Evolutionary conservation across 2,797 vertebrate genomes (phyloP).

Genomic region (Phalanger gymnotis): DNA sequence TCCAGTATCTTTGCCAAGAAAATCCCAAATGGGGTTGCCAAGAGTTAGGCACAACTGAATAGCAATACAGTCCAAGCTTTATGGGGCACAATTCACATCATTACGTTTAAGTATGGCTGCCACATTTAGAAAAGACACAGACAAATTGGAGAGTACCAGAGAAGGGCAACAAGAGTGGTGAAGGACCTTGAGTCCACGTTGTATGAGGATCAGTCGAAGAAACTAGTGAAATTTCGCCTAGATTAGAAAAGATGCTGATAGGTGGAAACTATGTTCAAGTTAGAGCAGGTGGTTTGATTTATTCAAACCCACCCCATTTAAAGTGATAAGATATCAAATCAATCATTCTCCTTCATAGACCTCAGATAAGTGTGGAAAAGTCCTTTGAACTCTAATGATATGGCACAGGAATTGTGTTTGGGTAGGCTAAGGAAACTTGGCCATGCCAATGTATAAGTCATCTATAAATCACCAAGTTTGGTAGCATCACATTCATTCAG

Average conservation of each 20-base stretch:
- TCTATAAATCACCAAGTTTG: not conserved
- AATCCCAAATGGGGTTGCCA: not conserved
- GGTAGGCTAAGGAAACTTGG: not conserved
- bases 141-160: not conserved
- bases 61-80: not conserved
- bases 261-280: not conserved
- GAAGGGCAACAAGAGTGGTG: not conserved
- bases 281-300: not conserved
- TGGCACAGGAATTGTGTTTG: not conserved
- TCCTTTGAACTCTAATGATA: not conserved
- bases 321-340: not conserved
- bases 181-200: not conserved
- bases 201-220: not conserved
- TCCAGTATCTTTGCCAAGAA: not conserved
- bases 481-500: not conserved
- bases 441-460: not conserved
- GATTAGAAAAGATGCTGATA: not conserved
- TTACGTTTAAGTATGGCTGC: not conserved
- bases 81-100: not conserved
- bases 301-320: not conserved
- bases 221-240: not conserved
- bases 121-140: not conserved
- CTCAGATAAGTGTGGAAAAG: not conserved
- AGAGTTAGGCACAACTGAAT: not conserved
- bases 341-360: not conserved